phyloP scores from a whole-genome alignment of 2,888 invertebrate genomes.

The Heliconius ethilla region DNA sequence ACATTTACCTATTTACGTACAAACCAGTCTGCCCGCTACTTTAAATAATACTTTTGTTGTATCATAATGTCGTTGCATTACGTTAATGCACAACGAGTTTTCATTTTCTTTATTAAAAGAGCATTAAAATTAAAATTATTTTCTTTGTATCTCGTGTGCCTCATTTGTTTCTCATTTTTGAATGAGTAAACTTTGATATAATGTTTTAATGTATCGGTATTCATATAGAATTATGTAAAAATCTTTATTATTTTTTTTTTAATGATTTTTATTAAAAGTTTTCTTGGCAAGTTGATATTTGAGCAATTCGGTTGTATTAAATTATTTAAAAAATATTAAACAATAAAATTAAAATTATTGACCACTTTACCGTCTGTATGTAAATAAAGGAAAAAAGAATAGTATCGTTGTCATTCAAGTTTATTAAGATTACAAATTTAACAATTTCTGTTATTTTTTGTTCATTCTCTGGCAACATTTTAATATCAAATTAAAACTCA shows the following conservation, averaged over 20 bases:
- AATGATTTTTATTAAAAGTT: neutral
- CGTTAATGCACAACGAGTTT: constrained; percentile 21
- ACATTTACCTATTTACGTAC: constrained; percentile 50
- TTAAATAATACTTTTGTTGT: constrained; percentile 27
- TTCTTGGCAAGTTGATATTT: neutral
- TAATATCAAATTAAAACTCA: neutral
- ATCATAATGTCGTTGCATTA: constrained; percentile 5
- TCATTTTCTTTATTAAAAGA: neutral
- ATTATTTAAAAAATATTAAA: no score
- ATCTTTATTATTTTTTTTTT: neutral
- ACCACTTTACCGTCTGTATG: neutral
- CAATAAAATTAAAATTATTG: no score
- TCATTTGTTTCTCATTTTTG: constrained; percentile 6
- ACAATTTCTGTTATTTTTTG: neutral
- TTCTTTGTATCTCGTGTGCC: constrained; percentile 1
- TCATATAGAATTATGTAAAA: neutral
- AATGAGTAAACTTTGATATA: constrained; percentile 3
- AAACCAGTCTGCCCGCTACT: constrained; percentile 34
- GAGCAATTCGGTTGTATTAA: neutral
- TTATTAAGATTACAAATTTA: neutral
- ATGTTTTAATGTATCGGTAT: neutral
- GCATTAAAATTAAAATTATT: constrained; percentile 13
- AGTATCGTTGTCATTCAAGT: neutral
- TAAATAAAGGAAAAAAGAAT: neutral
- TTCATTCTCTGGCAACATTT: neutral